Percentiles rank a stretch among this genome's conserved stretches.
phyloP scores from a whole-genome alignment of 2,113 vertebrate genomes.

The Sprattus sprattus region DNA sequence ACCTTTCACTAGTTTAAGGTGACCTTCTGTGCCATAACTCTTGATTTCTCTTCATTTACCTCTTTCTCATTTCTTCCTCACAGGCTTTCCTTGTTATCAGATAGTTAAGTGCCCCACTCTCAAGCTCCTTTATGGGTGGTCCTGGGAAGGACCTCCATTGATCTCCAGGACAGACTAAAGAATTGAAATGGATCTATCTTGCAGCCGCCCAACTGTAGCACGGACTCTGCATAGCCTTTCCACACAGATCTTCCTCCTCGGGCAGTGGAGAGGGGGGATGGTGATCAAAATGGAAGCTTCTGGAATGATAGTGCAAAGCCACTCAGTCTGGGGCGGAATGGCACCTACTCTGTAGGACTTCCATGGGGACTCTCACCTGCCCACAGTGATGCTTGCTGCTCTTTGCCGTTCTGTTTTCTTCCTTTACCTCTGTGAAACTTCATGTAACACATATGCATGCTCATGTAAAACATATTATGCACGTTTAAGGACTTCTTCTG shows the following conservation, averaged over 20 bases:
- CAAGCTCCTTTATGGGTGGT: constrained; percentile 62
- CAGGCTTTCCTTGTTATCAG: constrained; percentile 41
- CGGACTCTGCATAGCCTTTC: constrained; percentile 52
- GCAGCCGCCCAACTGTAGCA: constrained; percentile 57
- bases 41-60: constrained; percentile 29
- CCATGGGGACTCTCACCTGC: neutral
- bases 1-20: neutral
- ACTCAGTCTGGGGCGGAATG: constrained; percentile 28
- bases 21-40: neutral
- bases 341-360: neutral
- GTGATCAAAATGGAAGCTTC: constrained; percentile 26
- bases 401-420: neutral
- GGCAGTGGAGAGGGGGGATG: constrained; percentile 63
- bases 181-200: constrained; percentile 61
- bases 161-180: constrained; percentile 53
- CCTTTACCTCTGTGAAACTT: neutral
- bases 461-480: neutral
- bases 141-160: constrained; percentile 54
- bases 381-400: neutral
- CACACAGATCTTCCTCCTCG: constrained; percentile 63
- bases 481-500: neutral
- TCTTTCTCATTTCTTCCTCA: neutral
- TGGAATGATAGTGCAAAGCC: constrained; percentile 28
- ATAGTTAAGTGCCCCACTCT: constrained; percentile 52
- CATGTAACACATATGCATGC: neutral